These are phyloP conservation scores for Blera fallax DNA, from an alignment of 2,888 invertebrate genomes.

Conservation along the genomic window DNA sequence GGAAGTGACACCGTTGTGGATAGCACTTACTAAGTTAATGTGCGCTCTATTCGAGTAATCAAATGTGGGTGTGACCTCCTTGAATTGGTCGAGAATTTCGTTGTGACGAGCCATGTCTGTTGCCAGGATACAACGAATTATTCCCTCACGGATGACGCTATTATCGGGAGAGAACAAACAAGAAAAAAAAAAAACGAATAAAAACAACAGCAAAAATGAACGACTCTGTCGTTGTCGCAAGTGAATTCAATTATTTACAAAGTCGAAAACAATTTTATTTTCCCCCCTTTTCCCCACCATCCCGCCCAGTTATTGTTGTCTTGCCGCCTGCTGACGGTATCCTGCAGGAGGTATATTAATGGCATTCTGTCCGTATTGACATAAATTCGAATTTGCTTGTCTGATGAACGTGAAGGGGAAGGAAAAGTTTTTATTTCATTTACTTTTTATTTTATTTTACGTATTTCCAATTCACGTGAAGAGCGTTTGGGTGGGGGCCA, in stretches of 20 bases:
- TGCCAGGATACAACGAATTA: slow-evolving; percentile 89
- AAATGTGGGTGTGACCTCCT: slow-evolving; percentile 85
- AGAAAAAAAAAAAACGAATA: neutral
- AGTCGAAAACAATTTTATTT: slow-evolving; percentile 1
- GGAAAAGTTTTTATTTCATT: neutral
- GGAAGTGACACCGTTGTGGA: neutral
- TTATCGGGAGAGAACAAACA: slow-evolving; percentile 69
- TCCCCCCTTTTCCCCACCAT: neutral
- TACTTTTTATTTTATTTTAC: neutral
- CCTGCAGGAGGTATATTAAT: slow-evolving; percentile 12
- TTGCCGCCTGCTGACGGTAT: neutral
- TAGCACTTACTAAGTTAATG: slow-evolving; percentile 85
- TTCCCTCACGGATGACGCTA: slow-evolving; percentile 88
- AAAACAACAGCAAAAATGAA: slow-evolving; percentile 6
- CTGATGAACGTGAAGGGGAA: neutral
- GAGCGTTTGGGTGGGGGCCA: neutral
- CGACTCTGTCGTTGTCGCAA: slow-evolving; percentile 7
- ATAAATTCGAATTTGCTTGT: slow-evolving; percentile 30
- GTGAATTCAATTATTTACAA: slow-evolving; percentile 11
- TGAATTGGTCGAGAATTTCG: slow-evolving; percentile 88
- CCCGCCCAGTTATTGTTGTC: neutral
- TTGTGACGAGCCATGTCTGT: slow-evolving; percentile 92
- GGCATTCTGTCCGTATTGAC: slow-evolving; percentile 14
- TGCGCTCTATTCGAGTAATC: slow-evolving; percentile 87
- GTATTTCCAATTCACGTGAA: neutral